Evolutionary conservation across 1,140 invertebrate species (phyloP).

Genomic region (Diploscapter pachys): DNA sequence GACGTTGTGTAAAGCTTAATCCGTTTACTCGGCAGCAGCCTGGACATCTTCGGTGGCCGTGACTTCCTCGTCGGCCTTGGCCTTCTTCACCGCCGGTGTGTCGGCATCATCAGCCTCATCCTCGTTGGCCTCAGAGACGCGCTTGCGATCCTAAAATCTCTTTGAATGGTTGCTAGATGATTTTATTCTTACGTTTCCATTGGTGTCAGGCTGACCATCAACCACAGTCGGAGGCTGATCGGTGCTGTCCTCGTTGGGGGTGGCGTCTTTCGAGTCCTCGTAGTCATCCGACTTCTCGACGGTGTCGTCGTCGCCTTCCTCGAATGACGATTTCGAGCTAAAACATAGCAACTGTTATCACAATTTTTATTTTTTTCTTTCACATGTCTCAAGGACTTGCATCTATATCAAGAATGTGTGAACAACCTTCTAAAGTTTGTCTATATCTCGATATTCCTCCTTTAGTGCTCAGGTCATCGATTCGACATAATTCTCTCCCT

Average conservation of each 20-base stretch:
- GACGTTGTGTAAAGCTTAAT: too few species aligned
- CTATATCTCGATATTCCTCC: too few species aligned
- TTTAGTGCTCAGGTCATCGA: too few species aligned
- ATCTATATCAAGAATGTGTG: not conserved
- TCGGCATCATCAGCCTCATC: slow-evolving; percentile 7
- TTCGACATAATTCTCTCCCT: too few species aligned
- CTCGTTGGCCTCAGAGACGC: slow-evolving; percentile 17
- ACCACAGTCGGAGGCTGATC: slow-evolving; percentile 14
- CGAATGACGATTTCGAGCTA: not conserved
- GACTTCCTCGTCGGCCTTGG: slow-evolving; percentile 27
- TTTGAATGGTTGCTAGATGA: not conserved
- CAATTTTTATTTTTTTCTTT: slow-evolving; percentile 7
- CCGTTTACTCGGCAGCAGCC: too few species aligned
- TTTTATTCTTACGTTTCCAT: slow-evolving; percentile 16
- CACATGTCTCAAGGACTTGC: not conserved
- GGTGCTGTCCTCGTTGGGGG: slow-evolving; percentile 19
- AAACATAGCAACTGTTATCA: slow-evolving; percentile 1
- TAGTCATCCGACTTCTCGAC: slow-evolving; percentile 31
- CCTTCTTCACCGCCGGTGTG: slow-evolving; percentile 17
- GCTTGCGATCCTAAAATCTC: slow-evolving; percentile 31
- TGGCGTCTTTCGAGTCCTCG: slow-evolving; percentile 16
- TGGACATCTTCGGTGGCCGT: too few species aligned
- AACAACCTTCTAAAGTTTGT: too few species aligned
- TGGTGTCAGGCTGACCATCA: not conserved
- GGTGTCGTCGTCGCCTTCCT: slow-evolving; percentile 8